Percentiles rank a stretch among this genome's conserved stretches.
Conservation (phyloP, 2,797 vertebrate species). For the Hylomyscus alleni region DNA sequence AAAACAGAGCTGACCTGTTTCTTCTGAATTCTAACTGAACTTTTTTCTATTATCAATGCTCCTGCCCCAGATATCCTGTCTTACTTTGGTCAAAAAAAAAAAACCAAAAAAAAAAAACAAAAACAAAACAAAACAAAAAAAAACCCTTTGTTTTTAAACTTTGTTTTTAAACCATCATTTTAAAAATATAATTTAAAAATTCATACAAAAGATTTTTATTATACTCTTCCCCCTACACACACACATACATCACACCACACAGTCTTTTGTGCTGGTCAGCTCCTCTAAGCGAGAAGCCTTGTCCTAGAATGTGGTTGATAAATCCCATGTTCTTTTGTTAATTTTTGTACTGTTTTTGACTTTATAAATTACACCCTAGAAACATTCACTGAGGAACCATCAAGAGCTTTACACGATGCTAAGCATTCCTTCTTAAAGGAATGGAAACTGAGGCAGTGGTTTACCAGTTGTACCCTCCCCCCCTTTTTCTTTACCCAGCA, state of each 20-base stretch:
- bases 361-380: neutral
- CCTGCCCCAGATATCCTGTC: neutral
- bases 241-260: neutral
- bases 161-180: neutral
- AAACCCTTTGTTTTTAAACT: neutral
- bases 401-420: neutral
- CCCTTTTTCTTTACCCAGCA: neutral
- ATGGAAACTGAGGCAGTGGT: neutral
- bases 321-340: neutral
- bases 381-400: neutral
- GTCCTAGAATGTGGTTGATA: neutral
- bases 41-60: neutral
- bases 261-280: neutral
- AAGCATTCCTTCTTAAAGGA: neutral
- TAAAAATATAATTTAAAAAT: neutral
- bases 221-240: neutral
- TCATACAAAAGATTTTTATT: too few relatives aligned
- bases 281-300: neutral
- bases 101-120: too few relatives aligned
- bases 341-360: neutral
- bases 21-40: constrained; percentile 24
- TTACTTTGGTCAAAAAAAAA: neutral
- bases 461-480: neutral
- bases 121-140: too few relatives aligned
- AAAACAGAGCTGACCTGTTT: neutral